Evolutionary conservation across 2,113 vertebrate genomes (phyloP), one percentile per base, ranked within the genome.

Genomic region (Equus przewalskii): DNA sequence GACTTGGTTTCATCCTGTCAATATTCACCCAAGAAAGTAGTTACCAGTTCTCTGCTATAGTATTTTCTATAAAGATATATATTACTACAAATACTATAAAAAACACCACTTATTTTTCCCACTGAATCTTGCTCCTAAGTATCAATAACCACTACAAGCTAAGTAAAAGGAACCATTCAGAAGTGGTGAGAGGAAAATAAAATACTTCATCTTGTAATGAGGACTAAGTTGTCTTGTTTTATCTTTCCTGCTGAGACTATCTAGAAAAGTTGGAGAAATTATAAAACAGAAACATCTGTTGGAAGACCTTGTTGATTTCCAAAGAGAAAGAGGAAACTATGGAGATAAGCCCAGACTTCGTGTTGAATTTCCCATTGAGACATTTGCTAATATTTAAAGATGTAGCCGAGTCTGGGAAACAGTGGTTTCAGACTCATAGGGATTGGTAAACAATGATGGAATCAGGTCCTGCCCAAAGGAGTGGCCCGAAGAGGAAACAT

Each of bases 1-100:
- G 58, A 96, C 30, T 76, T 76, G 4, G 33, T 58, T 89, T 96
- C 67, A 81, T 87, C 30, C 72, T 88, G 46, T 82, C 67, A 87
- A 36, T 92, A 88, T 73, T 58, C 83, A 92, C 44, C 58, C 41
- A 91, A 44, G 62, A 69, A 41, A 91, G 51, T 33, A 95, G 51
- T 60, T 79, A 70, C 54, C 28, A 85, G 44, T 72, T 70, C 81
- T 72, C 24, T 67, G 67, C 49, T 75, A 49, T 21, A 58, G 36
- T 60, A 49, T 82, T 67, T 67, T 92, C 60, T 81, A 73, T 73
- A 41, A 51, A 89, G 28, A 82, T 46, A 41, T 18, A 64, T 54
- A 72, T 81, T 81, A 94, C 44, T 89, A 13, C 46, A 62, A 89
- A 54, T 54, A 72, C 33, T 62, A 51, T 64, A 67, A 76, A 82